Conservation (phyloP, 2,797 vertebrate species). For the Heteromormyrus szaboi region DNA sequence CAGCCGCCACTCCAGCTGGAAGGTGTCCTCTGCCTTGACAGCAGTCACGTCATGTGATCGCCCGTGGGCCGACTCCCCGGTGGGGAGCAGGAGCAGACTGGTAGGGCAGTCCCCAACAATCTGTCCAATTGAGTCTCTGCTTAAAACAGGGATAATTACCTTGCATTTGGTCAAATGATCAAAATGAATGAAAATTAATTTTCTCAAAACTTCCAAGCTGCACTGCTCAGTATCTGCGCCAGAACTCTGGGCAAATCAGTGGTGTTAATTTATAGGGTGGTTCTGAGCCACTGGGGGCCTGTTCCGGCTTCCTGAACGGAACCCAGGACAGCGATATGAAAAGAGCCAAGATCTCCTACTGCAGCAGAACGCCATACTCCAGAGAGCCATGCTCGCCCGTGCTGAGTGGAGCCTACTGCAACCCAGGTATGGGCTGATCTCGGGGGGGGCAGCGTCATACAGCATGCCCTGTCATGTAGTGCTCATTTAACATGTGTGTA, state of each 20-base stretch:
- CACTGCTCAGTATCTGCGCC: neutral
- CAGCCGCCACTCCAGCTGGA: constrained; percentile 67
- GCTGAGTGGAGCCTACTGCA: constrained; percentile 65
- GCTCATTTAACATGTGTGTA: neutral
- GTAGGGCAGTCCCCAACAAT: constrained; percentile 47
- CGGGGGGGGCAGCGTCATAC: neutral
- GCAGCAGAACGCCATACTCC: constrained; percentile 69
- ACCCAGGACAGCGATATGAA: constrained; percentile 83
- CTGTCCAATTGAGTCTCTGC: neutral
- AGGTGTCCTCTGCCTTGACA: constrained; percentile 62
- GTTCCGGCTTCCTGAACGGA: constrained; percentile 69
- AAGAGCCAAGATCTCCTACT: constrained; percentile 87
- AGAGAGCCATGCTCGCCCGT: constrained; percentile 64
- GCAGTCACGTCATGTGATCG: constrained; percentile 63
- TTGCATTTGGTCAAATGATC: neutral
- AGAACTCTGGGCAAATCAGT: neutral
- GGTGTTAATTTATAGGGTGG: constrained; percentile 53
- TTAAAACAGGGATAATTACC: neutral
- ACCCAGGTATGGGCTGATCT: constrained; percentile 53
- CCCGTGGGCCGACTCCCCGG: constrained; percentile 62
- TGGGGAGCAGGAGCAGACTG: constrained; percentile 72
- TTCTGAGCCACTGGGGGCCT: constrained; percentile 74
- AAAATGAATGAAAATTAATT: neutral
- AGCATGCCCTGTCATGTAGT: neutral
- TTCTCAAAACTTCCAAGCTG: neutral